These are phyloP conservation scores for Porites evermanni DNA, from an alignment of 92 coral and sea anemone species.

Conservation along the genomic window DNA sequence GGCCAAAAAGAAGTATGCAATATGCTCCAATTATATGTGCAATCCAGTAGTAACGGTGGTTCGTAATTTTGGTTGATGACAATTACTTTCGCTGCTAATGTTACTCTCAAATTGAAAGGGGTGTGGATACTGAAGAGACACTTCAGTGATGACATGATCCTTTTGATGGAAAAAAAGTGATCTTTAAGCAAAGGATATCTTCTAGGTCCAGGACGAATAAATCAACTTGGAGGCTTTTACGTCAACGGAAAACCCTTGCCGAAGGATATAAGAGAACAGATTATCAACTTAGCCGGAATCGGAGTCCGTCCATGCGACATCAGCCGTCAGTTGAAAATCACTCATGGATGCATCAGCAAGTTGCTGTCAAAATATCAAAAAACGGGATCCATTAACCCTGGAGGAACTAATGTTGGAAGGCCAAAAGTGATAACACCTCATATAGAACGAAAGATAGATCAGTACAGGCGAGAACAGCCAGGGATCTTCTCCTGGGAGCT, in stretches of 20 bases:
- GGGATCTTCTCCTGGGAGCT: slow-evolving; percentile 82
- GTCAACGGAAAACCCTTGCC: slow-evolving; percentile 90
- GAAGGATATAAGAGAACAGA: slow-evolving; percentile 69
- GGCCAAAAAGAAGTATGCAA: no score
- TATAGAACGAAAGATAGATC: slow-evolving; percentile 68
- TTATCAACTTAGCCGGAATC: slow-evolving; percentile 73
- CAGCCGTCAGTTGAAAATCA: slow-evolving; percentile 83
- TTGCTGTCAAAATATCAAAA: slow-evolving; percentile 81
- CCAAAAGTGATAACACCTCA: slow-evolving; percentile 66
- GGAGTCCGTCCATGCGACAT: slow-evolving; percentile 94
- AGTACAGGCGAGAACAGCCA: slow-evolving; percentile 63
- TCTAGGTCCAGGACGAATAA: slow-evolving; percentile 76
- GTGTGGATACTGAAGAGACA: no score
- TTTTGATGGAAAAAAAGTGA: background rate
- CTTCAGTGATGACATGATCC: no score
- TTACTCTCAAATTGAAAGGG: no score
- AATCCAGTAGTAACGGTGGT: no score
- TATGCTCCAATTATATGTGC: no score
- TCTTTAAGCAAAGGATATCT: background rate
- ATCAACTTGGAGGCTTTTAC: slow-evolving; percentile 90
- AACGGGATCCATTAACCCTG: slow-evolving; percentile 86
- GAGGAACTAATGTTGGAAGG: slow-evolving; percentile 66
- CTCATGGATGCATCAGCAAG: slow-evolving; percentile 95
- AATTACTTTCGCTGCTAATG: no score
- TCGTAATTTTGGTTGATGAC: no score